Evolutionary conservation across 2,113 vertebrate species (phyloP), one percentile per base, ranked within the genome.

Genomic region (Pedionomus torquatus): DNA sequence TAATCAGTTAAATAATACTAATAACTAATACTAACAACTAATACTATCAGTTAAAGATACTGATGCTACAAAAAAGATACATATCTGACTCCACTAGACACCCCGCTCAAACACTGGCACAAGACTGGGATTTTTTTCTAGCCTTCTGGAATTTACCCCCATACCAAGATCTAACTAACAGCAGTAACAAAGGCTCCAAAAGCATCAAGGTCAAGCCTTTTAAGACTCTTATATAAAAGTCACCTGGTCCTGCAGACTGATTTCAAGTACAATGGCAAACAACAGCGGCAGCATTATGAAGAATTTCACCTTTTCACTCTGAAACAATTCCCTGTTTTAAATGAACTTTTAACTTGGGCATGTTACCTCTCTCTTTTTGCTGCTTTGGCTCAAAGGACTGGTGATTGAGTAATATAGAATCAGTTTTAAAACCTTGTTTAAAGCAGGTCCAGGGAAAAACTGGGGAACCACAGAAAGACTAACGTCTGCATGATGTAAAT

Each of bases 191-290:
- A 83, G 30, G 23, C 71, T 78, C 43, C 3, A 6, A 74, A 60
- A 52, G 35, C 85, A 95, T 41, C 95, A 95, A 92, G 96, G 94
- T 96, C 94, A 96, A 94, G 77, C 54, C 69, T 94, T 94, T 92
- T 79, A 94, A 94, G 72, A 76, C 72, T 94, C 85, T 92, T 93
- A 92, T 4, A 52, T 95, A 92, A 94, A 96, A 92, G 90, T 94
- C 95, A 90, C 80, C 89, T 92, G 83, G 81, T 91, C 80, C 65
- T 79, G 48, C 41, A 87, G 65, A 77, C 81, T 74, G 60, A 79
- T 75, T 90, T 88, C 68, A 92, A 75, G 33, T 46, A 70, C 44
- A 63, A 93, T 79, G 43, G 24, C 72, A 83, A 95, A 81, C 46
- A 74, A 41, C 51, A 91, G 69, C 5, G 51, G 57, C 19, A 85